These are phyloP conservation scores for Campopleginae sp. DNA, from an alignment of 2,888 invertebrate genomes.

Conservation along the genomic window DNA sequence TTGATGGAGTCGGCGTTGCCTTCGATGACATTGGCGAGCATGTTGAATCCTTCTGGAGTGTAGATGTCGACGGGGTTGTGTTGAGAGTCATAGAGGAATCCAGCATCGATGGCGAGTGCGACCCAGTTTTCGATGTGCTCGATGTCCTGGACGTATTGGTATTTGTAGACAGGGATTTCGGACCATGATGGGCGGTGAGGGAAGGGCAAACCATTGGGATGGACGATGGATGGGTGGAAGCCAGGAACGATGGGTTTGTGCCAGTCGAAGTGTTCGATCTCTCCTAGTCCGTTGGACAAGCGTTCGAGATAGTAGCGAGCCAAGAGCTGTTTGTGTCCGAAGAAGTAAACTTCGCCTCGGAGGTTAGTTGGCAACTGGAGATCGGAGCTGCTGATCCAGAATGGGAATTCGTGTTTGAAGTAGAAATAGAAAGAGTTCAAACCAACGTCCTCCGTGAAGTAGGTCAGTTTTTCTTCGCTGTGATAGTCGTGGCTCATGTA, in stretches of 20 bases:
- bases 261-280: conserved; percentile 87
- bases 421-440: conserved; percentile 89
- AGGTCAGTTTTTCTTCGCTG: conserved; percentile 87
- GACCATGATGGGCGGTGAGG: conserved; percentile 71
- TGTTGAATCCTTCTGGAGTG: conserved; percentile 84
- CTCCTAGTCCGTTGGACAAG: conserved; percentile 87
- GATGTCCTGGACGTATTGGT: conserved; percentile 71
- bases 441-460: conserved; percentile 90
- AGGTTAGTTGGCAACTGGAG: conserved; percentile 85
- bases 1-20: conserved; percentile 84
- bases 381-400: conserved; percentile 87
- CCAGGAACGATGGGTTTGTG: conserved; percentile 84
- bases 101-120: conserved; percentile 75
- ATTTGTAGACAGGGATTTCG: conserved; percentile 71
- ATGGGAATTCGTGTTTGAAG: conserved; percentile 87
- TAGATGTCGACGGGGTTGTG: conserved; percentile 72
- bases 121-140: conserved; percentile 76
- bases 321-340: conserved; percentile 88
- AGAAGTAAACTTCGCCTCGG: conserved; percentile 88
- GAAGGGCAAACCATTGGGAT: conserved; percentile 87
- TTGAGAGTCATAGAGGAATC: conserved; percentile 65
- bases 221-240: conserved; percentile 87
- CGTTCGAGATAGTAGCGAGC: conserved; percentile 90
- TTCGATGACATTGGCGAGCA: conserved; percentile 86
- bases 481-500: conserved; percentile 83